phyloP scores from a whole-genome alignment of 2,113 vertebrate genomes.

The Nicator chloris region DNA sequence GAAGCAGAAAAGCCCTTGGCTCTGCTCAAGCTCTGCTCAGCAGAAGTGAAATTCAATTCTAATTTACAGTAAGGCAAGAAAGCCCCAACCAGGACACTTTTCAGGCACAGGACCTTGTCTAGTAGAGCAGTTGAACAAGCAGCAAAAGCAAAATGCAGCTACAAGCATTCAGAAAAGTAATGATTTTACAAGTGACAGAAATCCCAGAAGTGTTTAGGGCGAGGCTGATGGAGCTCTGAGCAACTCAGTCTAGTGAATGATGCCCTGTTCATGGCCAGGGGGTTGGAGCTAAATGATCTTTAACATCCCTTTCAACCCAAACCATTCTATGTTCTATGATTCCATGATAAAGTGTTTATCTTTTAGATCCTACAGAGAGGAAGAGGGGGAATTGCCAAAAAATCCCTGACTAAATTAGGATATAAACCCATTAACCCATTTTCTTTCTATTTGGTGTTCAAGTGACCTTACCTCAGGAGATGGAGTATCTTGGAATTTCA shows the following conservation, averaged over 20 bases:
- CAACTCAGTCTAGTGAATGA: not conserved
- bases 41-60: not conserved
- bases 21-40: not conserved
- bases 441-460: not conserved
- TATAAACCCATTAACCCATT: not conserved
- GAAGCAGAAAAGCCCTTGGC: not conserved
- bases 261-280: not conserved
- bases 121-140: not conserved
- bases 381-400: not conserved
- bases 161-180: not conserved
- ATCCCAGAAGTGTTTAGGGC: not conserved
- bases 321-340: not conserved
- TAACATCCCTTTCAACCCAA: not conserved
- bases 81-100: not conserved
- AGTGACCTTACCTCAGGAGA: not conserved
- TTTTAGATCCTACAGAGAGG: not conserved
- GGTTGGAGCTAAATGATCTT: not conserved
- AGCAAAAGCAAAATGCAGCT: not conserved
- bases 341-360: not conserved
- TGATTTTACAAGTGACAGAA: not conserved
- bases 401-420: fast-evolving
- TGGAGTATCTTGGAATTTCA: not conserved
- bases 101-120: not conserved
- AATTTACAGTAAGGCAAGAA: not conserved
- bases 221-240: not conserved